Conservation (phyloP, 2,888 invertebrate genomes). For the Labia minor region DNA sequence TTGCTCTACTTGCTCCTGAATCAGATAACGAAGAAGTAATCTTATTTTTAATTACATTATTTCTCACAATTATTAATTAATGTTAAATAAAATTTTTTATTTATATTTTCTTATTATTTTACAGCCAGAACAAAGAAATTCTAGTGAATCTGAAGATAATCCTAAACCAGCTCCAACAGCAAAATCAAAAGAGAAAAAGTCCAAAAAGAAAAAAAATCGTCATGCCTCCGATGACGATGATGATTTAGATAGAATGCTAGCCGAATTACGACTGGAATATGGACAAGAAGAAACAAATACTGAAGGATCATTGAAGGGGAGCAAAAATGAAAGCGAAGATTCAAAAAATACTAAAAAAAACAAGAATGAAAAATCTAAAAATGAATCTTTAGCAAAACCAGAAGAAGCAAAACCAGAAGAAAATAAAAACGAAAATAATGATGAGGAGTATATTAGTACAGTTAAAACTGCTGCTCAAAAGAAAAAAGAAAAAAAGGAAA, state of each 20-base stretch:
- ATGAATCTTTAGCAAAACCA: conserved; percentile 22
- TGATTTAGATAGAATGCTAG: conserved; percentile 71
- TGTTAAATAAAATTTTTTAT: conserved; percentile 21
- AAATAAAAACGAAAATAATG: conserved; percentile 39
- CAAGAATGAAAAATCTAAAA: conserved; percentile 25
- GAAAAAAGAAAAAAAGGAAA: conserved; percentile 79
- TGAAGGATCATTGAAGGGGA: no score
- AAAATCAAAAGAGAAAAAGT: conserved; percentile 27
- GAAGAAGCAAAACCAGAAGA: conserved; percentile 18
- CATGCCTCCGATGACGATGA: conserved; percentile 61
- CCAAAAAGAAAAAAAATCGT: conserved; percentile 39
- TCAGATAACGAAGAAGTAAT: not conserved
- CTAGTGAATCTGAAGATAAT: conserved; percentile 19
- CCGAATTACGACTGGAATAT: conserved; percentile 73
- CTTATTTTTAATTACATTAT: no score
- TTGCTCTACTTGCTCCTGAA: not conserved
- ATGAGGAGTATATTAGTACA: conserved; percentile 40
- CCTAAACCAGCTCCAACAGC: not conserved
- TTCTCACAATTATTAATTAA: no score
- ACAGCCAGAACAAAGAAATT: not conserved
- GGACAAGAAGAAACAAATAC: conserved; percentile 38
- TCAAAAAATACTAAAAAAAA: conserved; percentile 25
- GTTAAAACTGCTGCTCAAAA: conserved; percentile 77
- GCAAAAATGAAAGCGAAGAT: conserved; percentile 27
- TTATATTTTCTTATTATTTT: conserved; percentile 20